Percentiles rank a stretch among this genome's conserved stretches.
These are phyloP conservation scores for Oscheius sp. DNA, from an alignment of 2,888 invertebrate genomes.

Conservation along the genomic window DNA sequence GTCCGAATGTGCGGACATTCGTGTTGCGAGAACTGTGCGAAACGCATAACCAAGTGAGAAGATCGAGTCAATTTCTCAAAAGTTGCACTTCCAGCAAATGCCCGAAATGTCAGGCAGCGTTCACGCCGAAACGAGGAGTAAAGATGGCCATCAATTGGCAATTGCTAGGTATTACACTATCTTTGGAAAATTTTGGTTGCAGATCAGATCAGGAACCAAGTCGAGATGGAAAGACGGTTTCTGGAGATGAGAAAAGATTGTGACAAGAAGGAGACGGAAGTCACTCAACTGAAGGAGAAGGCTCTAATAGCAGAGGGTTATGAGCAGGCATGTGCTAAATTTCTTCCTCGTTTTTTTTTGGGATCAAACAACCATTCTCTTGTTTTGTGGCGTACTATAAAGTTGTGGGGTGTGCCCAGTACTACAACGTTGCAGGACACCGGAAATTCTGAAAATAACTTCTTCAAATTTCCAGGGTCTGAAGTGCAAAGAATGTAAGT, in stretches of 20 bases:
- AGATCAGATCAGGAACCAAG: slow-evolving; percentile 16
- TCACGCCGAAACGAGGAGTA: neutral
- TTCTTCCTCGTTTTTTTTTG: no score
- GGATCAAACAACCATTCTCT: no score
- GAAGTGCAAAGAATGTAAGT: slow-evolving; percentile 1
- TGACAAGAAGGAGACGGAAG: neutral
- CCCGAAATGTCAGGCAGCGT: neutral
- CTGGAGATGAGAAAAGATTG: no score
- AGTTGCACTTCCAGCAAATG: slow-evolving; percentile 5
- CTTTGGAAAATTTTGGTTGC: neutral
- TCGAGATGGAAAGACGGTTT: neutral
- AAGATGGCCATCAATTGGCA: slow-evolving; percentile 3
- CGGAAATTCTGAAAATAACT: no score
- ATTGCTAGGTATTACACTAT: neutral
- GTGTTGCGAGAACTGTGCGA: neutral
- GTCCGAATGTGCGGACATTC: neutral
- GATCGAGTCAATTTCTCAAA: neutral
- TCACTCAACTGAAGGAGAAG: neutral
- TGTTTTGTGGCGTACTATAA: no score
- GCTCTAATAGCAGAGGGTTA: neutral
- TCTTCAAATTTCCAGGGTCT: neutral
- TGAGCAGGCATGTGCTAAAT: neutral
- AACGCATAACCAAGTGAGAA: neutral
- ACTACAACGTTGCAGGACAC: no score
- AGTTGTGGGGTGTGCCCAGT: no score